Base-by-base conservation (phyloP, 2,888 invertebrate species). In the Andrena fulva region DNA sequence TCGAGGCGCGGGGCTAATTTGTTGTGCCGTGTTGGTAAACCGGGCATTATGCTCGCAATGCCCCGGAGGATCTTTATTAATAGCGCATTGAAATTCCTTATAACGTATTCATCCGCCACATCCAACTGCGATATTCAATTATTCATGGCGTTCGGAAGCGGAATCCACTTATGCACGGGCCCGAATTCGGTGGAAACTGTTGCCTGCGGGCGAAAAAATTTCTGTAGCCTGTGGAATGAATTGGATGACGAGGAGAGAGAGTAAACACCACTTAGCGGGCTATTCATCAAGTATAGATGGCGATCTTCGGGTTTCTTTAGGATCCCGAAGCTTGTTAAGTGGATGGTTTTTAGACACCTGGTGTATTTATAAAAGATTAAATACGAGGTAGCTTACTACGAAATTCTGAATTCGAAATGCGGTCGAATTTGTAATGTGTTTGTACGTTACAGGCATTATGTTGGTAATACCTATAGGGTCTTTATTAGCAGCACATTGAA, bases 231-330 rank as follows among this genome's bases (percentile, higher is more conserved):
- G 42, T 5, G 16, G 42, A 42, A 42, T 42, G 42, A 42, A 16
- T 42, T 42, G 27, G 35, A 70, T 50, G 79, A 56, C 59, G 42
- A 56, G 78, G 70, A 69, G 70, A 69, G 79, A 70, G 64, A 52
- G 64, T 52, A 70, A 80, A 66, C 52, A 56, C 59, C 8, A 29
- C 56, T 50, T 63, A 31, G 54, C 20, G 24, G 12, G 59, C 64
- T 59, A 77, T 78, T 79, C 78, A 79, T 79, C 78, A 50, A 48
- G 3, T 33, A 20, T 35, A 20, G 6, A 35, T 16, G 42, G 16
- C 16, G 69, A 77, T 70, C 79, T 77, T 62, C 10, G 31, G 52
- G 52, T 54, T 48, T 24, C 42, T 27, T 24, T 48, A 20, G 48
- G 29, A 56, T 35, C 54, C 68, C 54, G 54, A 5, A 42, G 42